A percentile compares a stretch with the other conserved stretches of the same genome.
These are phyloP conservation scores for Brachystomella parvula DNA, from an alignment of 1,140 invertebrate species.

Conservation along the genomic window DNA sequence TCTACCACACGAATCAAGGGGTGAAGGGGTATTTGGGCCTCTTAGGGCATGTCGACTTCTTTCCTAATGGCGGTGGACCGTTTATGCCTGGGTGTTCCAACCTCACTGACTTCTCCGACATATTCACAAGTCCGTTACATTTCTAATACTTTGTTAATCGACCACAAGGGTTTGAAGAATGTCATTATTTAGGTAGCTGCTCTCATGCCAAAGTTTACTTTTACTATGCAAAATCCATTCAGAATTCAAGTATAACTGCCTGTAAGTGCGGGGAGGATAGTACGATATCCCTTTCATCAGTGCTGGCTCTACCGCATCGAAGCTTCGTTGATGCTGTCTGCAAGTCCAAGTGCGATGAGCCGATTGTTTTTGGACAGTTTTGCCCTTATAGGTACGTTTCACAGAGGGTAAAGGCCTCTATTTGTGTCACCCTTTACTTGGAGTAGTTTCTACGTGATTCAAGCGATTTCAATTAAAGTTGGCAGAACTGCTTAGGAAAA, in stretches of 20 bases:
- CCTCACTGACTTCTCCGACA: neutral
- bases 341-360: neutral
- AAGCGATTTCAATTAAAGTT: no score
- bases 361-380: conserved; percentile 11
- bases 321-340: neutral
- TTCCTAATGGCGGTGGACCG: conserved; percentile 36
- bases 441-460: no score
- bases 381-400: neutral
- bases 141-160: conserved; percentile 4
- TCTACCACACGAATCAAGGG: conserved; percentile 56
- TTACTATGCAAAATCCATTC: conserved; percentile 8
- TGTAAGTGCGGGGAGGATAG: neutral
- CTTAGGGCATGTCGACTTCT: conserved; percentile 56
- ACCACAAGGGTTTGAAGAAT: conserved; percentile 37
- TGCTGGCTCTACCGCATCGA: neutral
- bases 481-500: no score
- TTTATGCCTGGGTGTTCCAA: conserved; percentile 17
- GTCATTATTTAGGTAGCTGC: neutral
- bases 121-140: neutral
- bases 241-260: neutral
- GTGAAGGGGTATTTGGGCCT: conserved; percentile 34
- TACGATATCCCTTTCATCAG: neutral
- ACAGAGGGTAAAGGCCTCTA: no score
- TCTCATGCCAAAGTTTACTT: neutral
- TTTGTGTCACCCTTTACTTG: no score